Evolutionary conservation across 1,140 invertebrate genomes (phyloP).

Genomic region (Drosophila nigromelanica): DNA sequence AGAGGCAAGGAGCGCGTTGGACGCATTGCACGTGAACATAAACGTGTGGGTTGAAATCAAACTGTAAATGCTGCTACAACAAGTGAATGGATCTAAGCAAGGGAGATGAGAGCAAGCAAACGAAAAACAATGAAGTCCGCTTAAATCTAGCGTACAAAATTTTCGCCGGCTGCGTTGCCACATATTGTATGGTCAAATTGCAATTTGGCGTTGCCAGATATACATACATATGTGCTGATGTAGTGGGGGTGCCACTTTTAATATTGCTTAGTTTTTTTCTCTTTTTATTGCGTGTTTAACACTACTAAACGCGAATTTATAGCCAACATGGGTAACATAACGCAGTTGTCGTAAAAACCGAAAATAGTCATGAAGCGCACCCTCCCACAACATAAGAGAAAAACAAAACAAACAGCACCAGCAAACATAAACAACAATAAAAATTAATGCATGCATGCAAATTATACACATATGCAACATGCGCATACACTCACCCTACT

Average conservation of each 20-base stretch:
- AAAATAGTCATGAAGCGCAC: slow-evolving; percentile 69
- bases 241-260: slow-evolving; percentile 35
- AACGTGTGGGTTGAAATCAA: slow-evolving; percentile 68
- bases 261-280: slow-evolving; percentile 43
- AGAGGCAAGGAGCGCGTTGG: slow-evolving; percentile 1
- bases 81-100: slow-evolving; percentile 43
- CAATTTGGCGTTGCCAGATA: slow-evolving; percentile 49
- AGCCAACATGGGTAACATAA: slow-evolving; percentile 78
- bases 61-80: slow-evolving; percentile 64
- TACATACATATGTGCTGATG: background rate
- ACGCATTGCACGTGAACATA: slow-evolving; percentile 65
- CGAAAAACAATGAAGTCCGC: slow-evolving; percentile 5
- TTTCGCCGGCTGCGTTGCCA: slow-evolving; percentile 27
- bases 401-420: slow-evolving; percentile 35
- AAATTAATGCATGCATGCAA: slow-evolving; percentile 66
- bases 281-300: slow-evolving; percentile 76
- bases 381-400: slow-evolving; percentile 41
- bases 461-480: slow-evolving; percentile 52
- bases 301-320: slow-evolving; percentile 77
- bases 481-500: background rate
- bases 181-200: slow-evolving; percentile 36
- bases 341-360: slow-evolving; percentile 73
- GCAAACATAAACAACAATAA: slow-evolving; percentile 75
- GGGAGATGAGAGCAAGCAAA: background rate
- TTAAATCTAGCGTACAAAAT: slow-evolving; percentile 19